Evolutionary conservation across 2,113 vertebrate genomes (phyloP).

Genomic region (Phylloscopus trochilus): DNA sequence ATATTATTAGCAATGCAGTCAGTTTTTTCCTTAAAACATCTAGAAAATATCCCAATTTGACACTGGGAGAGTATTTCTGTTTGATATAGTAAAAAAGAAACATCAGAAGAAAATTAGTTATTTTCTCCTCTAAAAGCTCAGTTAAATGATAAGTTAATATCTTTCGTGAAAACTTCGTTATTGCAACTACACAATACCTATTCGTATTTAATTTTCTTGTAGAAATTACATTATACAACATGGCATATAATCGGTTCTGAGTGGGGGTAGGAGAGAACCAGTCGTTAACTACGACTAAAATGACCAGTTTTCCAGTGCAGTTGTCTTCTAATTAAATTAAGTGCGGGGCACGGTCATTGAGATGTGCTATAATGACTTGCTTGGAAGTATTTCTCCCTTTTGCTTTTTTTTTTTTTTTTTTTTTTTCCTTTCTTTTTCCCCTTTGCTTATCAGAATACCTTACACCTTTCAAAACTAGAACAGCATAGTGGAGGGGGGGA

Average conservation of each 20-base stretch:
- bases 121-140: not conserved
- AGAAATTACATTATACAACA: conserved; percentile 17
- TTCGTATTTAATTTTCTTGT: conserved; percentile 9
- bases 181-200: not conserved
- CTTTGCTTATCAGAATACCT: not conserved
- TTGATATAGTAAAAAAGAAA: not conserved
- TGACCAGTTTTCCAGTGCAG: conserved; percentile 33
- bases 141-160: conserved; percentile 10
- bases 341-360: not conserved
- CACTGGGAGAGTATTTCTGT: accelerated
- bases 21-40: not conserved
- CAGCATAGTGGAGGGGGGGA: accelerated
- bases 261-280: not conserved
- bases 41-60: not conserved
- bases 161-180: conserved; percentile 28
- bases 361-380: conserved; percentile 20
- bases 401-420: not conserved
- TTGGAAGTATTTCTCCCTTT: conserved; percentile 1
- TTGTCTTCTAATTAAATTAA: conserved; percentile 60
- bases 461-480: conserved; percentile 15
- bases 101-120: not conserved
- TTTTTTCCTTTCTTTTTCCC: too few species aligned
- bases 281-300: conserved; percentile 39
- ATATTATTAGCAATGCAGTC: not conserved
- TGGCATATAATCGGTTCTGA: conserved; percentile 20